Conservation (phyloP, 2,797 vertebrate species). For the Anomalospiza imberbis region DNA sequence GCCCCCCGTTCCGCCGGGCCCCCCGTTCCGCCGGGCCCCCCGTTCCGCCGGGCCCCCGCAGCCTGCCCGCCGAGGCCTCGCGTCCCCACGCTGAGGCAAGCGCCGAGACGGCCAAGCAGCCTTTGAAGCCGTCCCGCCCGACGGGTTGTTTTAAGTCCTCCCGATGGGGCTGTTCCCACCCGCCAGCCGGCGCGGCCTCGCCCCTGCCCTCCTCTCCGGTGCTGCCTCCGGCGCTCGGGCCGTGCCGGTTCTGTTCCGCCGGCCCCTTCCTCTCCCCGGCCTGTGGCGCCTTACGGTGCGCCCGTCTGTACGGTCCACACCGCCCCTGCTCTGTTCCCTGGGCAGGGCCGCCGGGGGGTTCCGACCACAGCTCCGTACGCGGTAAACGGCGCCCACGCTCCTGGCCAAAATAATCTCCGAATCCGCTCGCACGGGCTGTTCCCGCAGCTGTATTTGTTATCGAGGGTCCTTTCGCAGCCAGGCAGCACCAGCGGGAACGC, state of each 20-base stretch:
- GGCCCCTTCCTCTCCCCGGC: neutral
- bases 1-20: too few species aligned
- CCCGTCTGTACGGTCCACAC: fast-evolving
- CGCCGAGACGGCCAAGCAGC: too few species aligned
- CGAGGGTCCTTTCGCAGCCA: neutral
- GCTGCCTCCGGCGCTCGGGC: neutral
- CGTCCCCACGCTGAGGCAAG: neutral
- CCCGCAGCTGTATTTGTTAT: neutral
- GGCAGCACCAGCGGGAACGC: too few species aligned
- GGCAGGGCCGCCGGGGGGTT: neutral
- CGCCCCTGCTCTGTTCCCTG: neutral
- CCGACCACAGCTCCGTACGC: fast-evolving
- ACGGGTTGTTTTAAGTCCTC: neutral
- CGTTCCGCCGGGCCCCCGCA: neutral
- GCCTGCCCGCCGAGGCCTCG: neutral
- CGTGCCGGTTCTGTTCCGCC: neutral
- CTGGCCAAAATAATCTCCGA: too few species aligned
- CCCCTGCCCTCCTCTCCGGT: neutral
- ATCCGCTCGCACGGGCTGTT: neutral
- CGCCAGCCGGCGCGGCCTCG: neutral
- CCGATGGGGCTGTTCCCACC: neutral
- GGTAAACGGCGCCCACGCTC: too few species aligned
- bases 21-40: neutral
- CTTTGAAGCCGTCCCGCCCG: neutral
- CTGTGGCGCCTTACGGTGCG: neutral